Conservation (phyloP, 2,888 invertebrate species). For the Heterodera filipjevi region DNA sequence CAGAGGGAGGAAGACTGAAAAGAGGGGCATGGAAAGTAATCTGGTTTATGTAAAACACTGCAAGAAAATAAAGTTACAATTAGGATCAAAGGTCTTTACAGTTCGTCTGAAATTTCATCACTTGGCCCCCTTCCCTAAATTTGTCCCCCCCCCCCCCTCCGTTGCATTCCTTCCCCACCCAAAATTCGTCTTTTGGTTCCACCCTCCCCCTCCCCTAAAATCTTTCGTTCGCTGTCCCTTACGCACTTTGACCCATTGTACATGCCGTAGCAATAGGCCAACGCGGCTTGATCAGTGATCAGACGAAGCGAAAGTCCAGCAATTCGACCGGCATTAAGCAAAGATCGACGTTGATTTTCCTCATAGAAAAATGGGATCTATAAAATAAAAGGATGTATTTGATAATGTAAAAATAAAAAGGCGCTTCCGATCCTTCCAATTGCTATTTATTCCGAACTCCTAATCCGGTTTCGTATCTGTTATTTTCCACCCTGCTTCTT, state of each 20-base stretch:
- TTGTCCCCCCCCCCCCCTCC: background rate
- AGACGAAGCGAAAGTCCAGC: conserved; percentile 91
- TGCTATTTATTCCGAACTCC: background rate
- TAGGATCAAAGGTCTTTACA: too few relatives aligned
- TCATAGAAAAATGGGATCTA: conserved; percentile 87
- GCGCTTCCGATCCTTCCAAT: background rate
- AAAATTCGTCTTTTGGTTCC: too few relatives aligned
- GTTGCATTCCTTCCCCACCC: too few relatives aligned
- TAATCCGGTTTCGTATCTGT: too few relatives aligned
- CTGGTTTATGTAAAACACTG: too few relatives aligned
- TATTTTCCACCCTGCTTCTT: too few relatives aligned
- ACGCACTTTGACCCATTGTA: conserved; percentile 82
- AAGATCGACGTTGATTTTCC: conserved; percentile 87
- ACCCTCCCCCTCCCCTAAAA: background rate
- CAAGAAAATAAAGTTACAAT: too few relatives aligned
- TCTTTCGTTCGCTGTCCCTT: too few relatives aligned
- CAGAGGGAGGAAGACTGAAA: conserved; percentile 76
- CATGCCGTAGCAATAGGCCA: conserved; percentile 76
- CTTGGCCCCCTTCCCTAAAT: too few relatives aligned
- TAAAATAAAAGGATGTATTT: conserved; percentile 27
- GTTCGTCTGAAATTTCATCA: too few relatives aligned
- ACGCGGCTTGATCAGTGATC: conserved; percentile 93
- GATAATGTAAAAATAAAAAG: background rate
- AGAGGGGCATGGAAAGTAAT: background rate
- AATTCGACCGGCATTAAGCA: conserved; percentile 82